Conservation (phyloP, 2,888 invertebrate species). For the Eumerus sabulonum region DNA sequence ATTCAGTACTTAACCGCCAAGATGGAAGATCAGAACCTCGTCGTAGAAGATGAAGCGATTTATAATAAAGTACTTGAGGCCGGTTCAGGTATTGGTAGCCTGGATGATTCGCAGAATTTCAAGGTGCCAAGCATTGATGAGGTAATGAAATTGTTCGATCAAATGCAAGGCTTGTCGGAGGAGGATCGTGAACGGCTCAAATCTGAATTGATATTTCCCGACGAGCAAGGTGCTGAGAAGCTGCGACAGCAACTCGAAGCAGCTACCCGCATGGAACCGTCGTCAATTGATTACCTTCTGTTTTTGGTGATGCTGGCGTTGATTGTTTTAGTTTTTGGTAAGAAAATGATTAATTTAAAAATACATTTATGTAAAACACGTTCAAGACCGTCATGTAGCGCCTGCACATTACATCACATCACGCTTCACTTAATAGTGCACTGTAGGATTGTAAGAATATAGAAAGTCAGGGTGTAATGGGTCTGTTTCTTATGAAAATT, state of each 20-base stretch:
- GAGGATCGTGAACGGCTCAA: slow-evolving; percentile 82
- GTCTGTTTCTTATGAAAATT: too few species aligned
- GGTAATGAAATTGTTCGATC: slow-evolving; percentile 81
- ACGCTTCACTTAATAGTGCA: too few species aligned
- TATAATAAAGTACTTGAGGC: slow-evolving; percentile 70
- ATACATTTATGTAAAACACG: too few species aligned
- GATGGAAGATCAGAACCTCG: slow-evolving; percentile 1
- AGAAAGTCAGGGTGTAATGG: too few species aligned
- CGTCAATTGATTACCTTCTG: slow-evolving; percentile 74
- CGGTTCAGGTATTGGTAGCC: slow-evolving; percentile 70
- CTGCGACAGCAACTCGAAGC: slow-evolving; percentile 56
- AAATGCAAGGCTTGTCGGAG: slow-evolving; percentile 81
- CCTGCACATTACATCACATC: too few species aligned
- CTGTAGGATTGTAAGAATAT: too few species aligned
- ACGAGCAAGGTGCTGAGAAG: slow-evolving; percentile 76
- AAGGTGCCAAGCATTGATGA: slow-evolving; percentile 81
- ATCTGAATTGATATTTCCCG: slow-evolving; percentile 79
- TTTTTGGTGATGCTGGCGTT: slow-evolving; percentile 78
- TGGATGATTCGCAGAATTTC: slow-evolving; percentile 73
- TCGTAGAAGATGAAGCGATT: slow-evolving; percentile 68
- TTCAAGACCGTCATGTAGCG: too few species aligned
- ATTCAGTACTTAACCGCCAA: slow-evolving; percentile 38
- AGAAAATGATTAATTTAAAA: slow-evolving; percentile 69
- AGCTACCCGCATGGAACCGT: slow-evolving; percentile 52
- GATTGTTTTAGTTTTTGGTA: slow-evolving; percentile 77